Base-by-base conservation (phyloP, 2,113 vertebrate genomes). In the Cettia cetti region DNA sequence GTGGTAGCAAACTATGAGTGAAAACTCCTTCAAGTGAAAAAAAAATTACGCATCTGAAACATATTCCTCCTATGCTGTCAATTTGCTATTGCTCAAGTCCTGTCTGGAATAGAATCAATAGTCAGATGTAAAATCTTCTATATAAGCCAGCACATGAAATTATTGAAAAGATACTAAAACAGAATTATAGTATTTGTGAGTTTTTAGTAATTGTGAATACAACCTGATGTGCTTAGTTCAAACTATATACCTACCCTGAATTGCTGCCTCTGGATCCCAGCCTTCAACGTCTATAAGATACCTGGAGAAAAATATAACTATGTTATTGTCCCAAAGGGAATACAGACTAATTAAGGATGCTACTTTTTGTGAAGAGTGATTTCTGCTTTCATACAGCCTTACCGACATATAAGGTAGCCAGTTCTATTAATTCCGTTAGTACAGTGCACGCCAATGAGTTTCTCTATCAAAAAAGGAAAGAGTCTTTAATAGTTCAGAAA, bases 361-460 rank as follows among this genome's bases (percentile, higher is more conserved):
- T 72, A 39, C 52, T 8, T 65, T 77, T 52, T 65, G 52, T 90
- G 90, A 97, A 78, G 56, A 81, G 77, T 39, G 4, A 75, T 79
- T 87, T 78, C 26, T 80, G 28, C 7, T 89, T 89, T 93, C 50
- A 81, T 83, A 47, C 44, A 90, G 82, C 54, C 95, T 97, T 98
- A 97, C 97, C 98, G 97, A 95, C 97, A 98, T 90, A 98, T 98
- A 83, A 98, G 98, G 83, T 98, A 98, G 74, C 98, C 97, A 35
- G 98, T 98, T 93, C 98, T 97, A 86, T 98, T 98, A 92, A 98
- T 97, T 94, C 97, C 97, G 5, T 97, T 97, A 84, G 97, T 98
- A 90, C 97, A 98, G 89, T 98, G 97, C 94, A 98, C 97, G 2
- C 97, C 97, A 72, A 98, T 98, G 54, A 98, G 96, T 79, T 97